phyloP scores from a whole-genome alignment of 2,113 vertebrate species.

The Tragelaphus strepsiceros region DNA sequence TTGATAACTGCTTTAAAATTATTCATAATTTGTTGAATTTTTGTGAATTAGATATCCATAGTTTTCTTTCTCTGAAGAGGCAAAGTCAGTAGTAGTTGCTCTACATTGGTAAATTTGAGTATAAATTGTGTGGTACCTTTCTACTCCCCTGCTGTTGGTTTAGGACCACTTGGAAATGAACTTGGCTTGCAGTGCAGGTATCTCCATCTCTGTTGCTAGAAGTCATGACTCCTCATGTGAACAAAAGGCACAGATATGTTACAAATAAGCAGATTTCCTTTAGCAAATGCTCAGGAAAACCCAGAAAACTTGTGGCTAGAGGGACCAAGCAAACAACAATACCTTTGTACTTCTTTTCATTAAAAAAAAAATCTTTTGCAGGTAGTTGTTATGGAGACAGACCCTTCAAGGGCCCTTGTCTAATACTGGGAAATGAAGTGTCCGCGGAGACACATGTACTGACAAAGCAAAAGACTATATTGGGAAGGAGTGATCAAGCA shows the following conservation, averaged over 20 bases:
- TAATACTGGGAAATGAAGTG: neutral
- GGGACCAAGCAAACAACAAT: neutral
- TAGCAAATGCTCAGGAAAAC: neutral
- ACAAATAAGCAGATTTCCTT: neutral
- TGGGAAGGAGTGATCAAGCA: neutral
- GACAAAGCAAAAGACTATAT: neutral
- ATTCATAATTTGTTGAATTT: neutral
- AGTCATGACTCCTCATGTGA: neutral
- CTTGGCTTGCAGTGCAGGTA: neutral
- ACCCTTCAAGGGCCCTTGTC: neutral
- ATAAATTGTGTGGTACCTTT: neutral
- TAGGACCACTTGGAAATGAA: neutral
- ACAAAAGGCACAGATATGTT: neutral
- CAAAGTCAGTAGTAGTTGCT: neutral
- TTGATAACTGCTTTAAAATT: conserved; percentile 24
- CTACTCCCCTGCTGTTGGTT: neutral
- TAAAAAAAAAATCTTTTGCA: neutral
- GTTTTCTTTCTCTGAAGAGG: neutral
- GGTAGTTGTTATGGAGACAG: neutral
- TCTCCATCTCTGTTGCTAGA: neutral
- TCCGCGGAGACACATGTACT: neutral
- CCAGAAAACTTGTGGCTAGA: neutral
- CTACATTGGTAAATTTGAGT: neutral
- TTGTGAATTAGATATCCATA: neutral
- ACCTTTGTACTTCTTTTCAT: neutral